Evolutionary conservation across 2,797 vertebrate species (phyloP).

Genomic region (Emydoidea blandingii): DNA sequence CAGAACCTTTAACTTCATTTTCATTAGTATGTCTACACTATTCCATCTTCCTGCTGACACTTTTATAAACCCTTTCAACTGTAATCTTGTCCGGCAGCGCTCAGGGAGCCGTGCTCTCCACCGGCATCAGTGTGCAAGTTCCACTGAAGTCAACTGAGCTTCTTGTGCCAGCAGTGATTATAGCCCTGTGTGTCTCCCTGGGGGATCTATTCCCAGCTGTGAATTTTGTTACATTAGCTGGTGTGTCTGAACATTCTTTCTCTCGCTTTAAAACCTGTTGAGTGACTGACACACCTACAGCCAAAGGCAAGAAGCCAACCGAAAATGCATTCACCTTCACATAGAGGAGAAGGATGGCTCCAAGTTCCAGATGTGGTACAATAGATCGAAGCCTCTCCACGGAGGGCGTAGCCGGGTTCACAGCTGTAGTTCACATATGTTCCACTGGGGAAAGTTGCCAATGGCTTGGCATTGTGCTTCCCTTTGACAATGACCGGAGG

Average conservation of each 20-base stretch:
- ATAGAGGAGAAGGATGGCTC: constrained; percentile 23
- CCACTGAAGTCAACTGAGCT: background rate
- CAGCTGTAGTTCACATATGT: background rate
- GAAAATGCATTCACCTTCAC: constrained; percentile 22
- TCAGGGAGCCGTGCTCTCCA: too few species aligned
- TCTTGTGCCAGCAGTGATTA: background rate
- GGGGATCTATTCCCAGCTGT: background rate
- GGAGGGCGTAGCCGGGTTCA: too few species aligned
- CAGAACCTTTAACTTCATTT: too few species aligned
- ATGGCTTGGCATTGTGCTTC: constrained; percentile 9
- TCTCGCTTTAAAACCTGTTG: too few species aligned
- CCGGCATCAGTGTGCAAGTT: too few species aligned
- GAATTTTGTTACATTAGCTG: background rate
- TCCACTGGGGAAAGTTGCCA: constrained; percentile 26
- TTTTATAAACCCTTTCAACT: too few species aligned
- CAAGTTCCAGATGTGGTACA: constrained; percentile 30
- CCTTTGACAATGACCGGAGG: constrained; percentile 53
- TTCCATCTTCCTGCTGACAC: background rate
- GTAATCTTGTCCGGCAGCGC: too few species aligned
- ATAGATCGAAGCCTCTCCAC: constrained; percentile 13
- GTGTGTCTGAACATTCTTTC: too few species aligned
- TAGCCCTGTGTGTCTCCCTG: background rate
- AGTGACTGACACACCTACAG: background rate
- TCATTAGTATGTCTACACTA: too few species aligned
- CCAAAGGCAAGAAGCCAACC: background rate